Evolutionary conservation across 1,140 invertebrate genomes (phyloP).

Genomic region (Cecropterus lyciades): DNA sequence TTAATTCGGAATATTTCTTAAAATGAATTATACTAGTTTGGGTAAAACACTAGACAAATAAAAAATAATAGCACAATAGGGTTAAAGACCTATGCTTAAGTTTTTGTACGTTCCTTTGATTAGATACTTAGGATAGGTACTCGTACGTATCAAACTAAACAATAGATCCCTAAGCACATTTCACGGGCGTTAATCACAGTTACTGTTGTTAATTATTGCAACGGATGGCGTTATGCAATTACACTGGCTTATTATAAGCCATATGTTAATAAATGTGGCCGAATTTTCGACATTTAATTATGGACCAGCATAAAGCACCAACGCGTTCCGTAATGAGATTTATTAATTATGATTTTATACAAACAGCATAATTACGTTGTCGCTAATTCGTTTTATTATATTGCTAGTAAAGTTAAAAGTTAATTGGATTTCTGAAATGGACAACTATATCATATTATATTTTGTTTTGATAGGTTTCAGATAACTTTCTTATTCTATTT

Average conservation of each 20-base stretch:
- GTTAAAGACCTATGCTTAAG: no score
- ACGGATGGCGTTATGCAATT: slow-evolving; percentile 27
- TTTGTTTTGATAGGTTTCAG: no score
- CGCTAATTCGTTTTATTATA: slow-evolving; percentile 6
- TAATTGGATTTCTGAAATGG: no score
- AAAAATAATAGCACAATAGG: no score
- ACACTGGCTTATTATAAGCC: slow-evolving; percentile 14
- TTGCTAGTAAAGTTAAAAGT: background rate
- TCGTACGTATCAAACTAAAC: no score
- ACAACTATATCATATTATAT: no score
- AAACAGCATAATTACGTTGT: slow-evolving; percentile 15
- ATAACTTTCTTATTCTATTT: no score
- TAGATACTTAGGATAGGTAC: no score
- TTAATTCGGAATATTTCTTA: no score
- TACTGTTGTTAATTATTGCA: slow-evolving; percentile 1
- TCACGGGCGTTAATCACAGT: background rate
- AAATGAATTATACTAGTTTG: no score
- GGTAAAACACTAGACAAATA: no score
- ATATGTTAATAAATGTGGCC: slow-evolving; percentile 26
- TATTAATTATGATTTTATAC: slow-evolving; percentile 24
- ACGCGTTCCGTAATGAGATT: slow-evolving; percentile 20
- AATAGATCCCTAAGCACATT: background rate
- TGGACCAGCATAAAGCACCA: background rate
- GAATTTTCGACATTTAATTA: slow-evolving; percentile 37
- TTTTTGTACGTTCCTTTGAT: no score